phyloP scores from a whole-genome alignment of 2,113 vertebrate genomes.

The Corythornis madagascariensis region DNA sequence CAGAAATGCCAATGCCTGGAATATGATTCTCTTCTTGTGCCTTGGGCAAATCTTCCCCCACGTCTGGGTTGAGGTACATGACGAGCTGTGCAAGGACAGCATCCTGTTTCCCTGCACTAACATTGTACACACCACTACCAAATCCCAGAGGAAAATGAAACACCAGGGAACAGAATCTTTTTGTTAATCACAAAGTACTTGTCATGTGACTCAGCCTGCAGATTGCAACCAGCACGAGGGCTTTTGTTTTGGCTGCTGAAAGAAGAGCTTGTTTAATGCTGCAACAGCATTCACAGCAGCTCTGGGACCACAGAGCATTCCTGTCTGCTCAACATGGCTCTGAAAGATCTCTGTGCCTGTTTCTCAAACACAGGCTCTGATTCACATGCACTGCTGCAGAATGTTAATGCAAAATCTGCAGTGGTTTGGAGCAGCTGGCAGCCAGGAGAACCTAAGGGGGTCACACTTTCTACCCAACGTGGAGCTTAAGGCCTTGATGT shows the following conservation, averaged over 20 bases:
- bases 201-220: constrained; percentile 31
- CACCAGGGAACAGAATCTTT: constrained; percentile 18
- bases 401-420: background rate
- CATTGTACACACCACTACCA: background rate
- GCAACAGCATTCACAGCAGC: constrained; percentile 22
- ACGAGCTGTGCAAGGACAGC: background rate
- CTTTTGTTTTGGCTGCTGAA: constrained; percentile 23
- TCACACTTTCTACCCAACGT: background rate
- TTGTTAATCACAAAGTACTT: background rate
- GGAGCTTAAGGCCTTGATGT: constrained; percentile 42
- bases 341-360: background rate
- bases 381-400: background rate
- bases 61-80: background rate
- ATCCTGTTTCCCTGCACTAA: background rate
- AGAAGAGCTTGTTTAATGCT: constrained; percentile 43
- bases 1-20: background rate
- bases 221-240: background rate
- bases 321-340: background rate
- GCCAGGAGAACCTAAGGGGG: background rate
- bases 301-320: background rate
- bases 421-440: constrained; percentile 4
- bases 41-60: background rate
- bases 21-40: background rate
- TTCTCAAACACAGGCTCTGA: background rate
- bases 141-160: constrained; percentile 29